Evolutionary conservation across 2,113 vertebrate genomes (phyloP).

Genomic region (Silurus glanis): DNA sequence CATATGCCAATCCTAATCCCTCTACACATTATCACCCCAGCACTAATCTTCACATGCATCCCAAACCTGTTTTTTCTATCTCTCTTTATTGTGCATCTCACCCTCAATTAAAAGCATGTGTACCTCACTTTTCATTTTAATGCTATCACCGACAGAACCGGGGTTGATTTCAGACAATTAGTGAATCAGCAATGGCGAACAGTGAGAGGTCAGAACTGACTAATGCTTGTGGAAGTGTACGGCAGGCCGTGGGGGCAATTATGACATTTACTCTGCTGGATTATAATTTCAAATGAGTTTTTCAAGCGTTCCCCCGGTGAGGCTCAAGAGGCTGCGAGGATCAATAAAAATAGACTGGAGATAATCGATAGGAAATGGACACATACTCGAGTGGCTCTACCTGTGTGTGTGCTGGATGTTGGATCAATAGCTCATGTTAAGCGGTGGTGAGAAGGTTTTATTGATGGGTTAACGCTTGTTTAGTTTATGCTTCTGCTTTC

Average conservation of each 20-base stretch:
- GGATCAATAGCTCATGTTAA: constrained; percentile 80
- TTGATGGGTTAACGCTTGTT: constrained; percentile 76
- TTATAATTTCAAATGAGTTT: constrained; percentile 83
- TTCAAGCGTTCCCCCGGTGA: constrained; percentile 74
- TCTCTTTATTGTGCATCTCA: not conserved
- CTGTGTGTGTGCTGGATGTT: constrained; percentile 56
- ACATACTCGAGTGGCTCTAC: constrained; percentile 71
- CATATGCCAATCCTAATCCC: constrained; percentile 73
- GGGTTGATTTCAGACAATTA: constrained; percentile 53
- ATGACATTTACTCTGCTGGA: constrained; percentile 80
- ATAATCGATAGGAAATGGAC: constrained; percentile 82
- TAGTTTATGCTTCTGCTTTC: constrained; percentile 55
- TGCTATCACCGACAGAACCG: constrained; percentile 34
- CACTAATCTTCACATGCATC: constrained; percentile 1
- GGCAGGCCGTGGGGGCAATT: constrained; percentile 74
- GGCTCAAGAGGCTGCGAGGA: constrained; percentile 58
- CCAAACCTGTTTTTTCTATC: not conserved
- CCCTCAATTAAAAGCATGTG: not conserved
- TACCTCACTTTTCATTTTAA: not conserved
- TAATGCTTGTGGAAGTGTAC: constrained; percentile 68
- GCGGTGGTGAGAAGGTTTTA: constrained; percentile 74
- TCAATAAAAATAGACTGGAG: constrained; percentile 78
- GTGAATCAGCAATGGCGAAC: constrained; percentile 54
- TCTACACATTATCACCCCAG: not conserved
- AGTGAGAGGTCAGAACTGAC: constrained; percentile 70